A percentile compares a stretch with the other conserved stretches of the same genome.
phyloP scores from a whole-genome alignment of 2,797 vertebrate species.

The Picus viridis region DNA sequence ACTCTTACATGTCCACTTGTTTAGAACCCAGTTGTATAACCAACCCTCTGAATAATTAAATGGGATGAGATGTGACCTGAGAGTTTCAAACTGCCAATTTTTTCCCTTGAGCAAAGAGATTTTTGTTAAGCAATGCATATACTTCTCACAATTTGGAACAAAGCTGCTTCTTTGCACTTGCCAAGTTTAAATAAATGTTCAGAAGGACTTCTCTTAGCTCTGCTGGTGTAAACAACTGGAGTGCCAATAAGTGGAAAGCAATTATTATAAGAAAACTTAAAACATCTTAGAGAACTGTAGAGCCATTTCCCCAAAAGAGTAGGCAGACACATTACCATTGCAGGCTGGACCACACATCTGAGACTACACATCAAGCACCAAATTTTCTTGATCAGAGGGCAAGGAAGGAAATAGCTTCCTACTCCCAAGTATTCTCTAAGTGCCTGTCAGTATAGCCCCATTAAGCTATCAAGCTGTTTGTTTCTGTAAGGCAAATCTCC shows the following conservation, averaged over 20 bases:
- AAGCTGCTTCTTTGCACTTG: neutral
- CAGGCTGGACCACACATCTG: neutral
- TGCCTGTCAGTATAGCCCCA: neutral
- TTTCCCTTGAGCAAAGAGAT: neutral
- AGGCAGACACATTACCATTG: neutral
- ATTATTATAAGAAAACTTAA: slow-evolving; percentile 4
- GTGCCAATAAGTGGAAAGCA: neutral
- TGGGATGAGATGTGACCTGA: neutral
- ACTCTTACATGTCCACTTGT: neutral
- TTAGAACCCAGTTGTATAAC: neutral
- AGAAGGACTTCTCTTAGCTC: neutral
- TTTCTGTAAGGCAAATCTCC: neutral
- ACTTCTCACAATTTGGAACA: neutral
- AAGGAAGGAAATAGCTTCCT: neutral
- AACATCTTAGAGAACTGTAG: neutral
- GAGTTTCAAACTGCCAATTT: neutral
- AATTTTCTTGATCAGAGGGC: neutral
- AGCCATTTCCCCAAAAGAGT: neutral
- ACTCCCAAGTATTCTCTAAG: neutral
- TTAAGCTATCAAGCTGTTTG: neutral
- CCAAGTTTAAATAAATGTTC: neutral
- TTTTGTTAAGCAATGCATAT: neutral
- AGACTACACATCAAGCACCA: neutral
- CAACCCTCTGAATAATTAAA: neutral
- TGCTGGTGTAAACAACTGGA: neutral